Conservation (phyloP, 2,888 invertebrate species). For the Acanthosepion lycidas region DNA sequence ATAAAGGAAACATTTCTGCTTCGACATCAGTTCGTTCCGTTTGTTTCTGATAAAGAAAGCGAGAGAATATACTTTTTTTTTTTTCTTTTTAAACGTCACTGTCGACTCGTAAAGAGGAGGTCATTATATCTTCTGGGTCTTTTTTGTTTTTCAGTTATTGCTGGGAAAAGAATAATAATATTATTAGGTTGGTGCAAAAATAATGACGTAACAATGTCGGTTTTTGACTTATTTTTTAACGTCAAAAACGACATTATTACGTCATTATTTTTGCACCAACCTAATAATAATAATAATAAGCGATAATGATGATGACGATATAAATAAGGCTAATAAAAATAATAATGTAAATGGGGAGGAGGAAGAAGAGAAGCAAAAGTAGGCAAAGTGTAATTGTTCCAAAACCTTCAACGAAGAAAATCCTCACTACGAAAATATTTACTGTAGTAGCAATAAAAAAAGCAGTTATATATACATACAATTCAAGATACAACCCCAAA, state of each 20-base stretch:
- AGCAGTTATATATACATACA: neutral
- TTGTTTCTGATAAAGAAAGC: neutral
- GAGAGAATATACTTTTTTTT: neutral
- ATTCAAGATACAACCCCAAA: no score
- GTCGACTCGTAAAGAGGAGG: slow-evolving; percentile 33
- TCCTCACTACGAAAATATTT: neutral
- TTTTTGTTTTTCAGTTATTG: neutral
- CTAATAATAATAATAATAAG: neutral
- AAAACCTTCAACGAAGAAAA: neutral
- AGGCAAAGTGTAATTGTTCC: neutral
- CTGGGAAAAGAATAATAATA: neutral
- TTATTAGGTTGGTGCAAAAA: no score
- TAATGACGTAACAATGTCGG: no score
- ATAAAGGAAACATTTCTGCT: neutral
- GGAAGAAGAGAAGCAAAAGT: neutral
- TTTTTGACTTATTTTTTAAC: no score
- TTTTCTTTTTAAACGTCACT: neutral
- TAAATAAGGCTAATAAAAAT: neutral
- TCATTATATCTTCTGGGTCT: neutral
- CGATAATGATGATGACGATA: neutral
- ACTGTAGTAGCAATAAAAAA: neutral
- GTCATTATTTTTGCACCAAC: no score
- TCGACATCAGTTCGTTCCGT: neutral
- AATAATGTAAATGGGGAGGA: neutral
- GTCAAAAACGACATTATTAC: no score